A percentile compares a stretch with the other conserved stretches of the same genome.
Evolutionary conservation across 2,888 invertebrate species (phyloP).

Genomic region (Ormyrus thymus): DNA sequence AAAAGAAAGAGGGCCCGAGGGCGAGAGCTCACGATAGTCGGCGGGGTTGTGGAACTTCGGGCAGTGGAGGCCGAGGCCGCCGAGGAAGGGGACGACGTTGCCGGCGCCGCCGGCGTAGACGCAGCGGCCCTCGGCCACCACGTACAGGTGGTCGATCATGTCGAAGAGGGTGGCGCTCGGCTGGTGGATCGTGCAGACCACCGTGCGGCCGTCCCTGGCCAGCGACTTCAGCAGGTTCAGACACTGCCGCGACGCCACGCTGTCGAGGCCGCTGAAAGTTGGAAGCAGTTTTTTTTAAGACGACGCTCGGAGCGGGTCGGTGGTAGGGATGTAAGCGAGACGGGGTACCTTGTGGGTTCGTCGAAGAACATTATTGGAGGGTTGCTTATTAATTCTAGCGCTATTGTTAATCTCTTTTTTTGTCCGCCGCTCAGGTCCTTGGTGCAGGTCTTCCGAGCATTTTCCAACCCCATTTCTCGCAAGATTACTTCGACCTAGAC

Average conservation of each 20-base stretch:
- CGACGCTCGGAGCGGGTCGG: neutral
- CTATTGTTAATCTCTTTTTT: conserved; percentile 91
- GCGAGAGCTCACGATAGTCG: conserved; percentile 84
- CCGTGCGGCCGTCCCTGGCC: conserved; percentile 88
- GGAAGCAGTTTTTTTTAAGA: conserved; percentile 26
- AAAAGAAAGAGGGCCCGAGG: neutral
- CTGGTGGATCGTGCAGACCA: conserved; percentile 94
- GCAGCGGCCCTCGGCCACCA: conserved; percentile 86
- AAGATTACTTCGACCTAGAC: conserved; percentile 87
- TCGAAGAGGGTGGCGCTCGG: conserved; percentile 90
- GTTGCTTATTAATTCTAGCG: conserved; percentile 92
- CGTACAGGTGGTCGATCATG: conserved; percentile 93
- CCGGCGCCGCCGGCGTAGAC: conserved; percentile 87
- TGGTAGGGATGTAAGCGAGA: neutral
- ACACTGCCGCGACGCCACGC: conserved; percentile 89
- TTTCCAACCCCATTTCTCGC: conserved; percentile 83
- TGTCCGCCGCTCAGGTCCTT: conserved; percentile 90
- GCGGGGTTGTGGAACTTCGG: conserved; percentile 94
- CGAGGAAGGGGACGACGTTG: conserved; percentile 86
- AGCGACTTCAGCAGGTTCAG: conserved; percentile 87
- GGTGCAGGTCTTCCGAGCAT: conserved; percentile 82
- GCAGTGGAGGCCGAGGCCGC: conserved; percentile 83
- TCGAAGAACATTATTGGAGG: conserved; percentile 95
- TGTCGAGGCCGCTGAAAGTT: conserved; percentile 83
- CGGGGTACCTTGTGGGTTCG: conserved; percentile 90